These are phyloP conservation scores for Eupithecia inturbata DNA, from an alignment of 2,888 invertebrate genomes.

Conservation along the genomic window DNA sequence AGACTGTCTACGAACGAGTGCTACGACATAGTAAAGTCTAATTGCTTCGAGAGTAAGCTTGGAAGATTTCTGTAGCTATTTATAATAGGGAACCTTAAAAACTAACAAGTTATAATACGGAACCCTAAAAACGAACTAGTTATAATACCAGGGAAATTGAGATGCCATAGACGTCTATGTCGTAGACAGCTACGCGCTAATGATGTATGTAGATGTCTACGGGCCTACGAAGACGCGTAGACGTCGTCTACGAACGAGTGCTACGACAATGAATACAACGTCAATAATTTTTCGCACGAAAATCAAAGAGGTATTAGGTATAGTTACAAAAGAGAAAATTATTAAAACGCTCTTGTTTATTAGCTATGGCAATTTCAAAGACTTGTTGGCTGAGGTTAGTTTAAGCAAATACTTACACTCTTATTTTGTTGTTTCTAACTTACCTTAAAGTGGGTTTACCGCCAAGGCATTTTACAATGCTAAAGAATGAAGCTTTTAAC, in stretches of 20 bases:
- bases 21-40: background rate
- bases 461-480: background rate
- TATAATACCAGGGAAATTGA: background rate
- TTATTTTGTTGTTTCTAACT: background rate
- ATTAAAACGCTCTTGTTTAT: background rate
- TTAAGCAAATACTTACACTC: no score
- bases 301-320: background rate
- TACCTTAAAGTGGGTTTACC: background rate
- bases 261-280: background rate
- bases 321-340: no score
- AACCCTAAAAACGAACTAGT: no score
- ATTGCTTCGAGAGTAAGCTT: background rate
- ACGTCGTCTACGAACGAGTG: background rate
- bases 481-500: background rate
- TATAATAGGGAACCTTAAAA: no score
- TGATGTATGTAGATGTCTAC: conserved; percentile 16
- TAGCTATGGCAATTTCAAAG: background rate
- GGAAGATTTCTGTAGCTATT: background rate
- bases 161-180: conserved; percentile 12
- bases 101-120: no score
- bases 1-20: background rate
- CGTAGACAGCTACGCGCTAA: background rate
- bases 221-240: conserved; percentile 9
- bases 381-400: background rate
- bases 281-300: background rate